Evolutionary conservation across 2,888 invertebrate genomes (phyloP), one percentile per base, ranked within the genome.

Genomic region (Druceiella hillmani): DNA sequence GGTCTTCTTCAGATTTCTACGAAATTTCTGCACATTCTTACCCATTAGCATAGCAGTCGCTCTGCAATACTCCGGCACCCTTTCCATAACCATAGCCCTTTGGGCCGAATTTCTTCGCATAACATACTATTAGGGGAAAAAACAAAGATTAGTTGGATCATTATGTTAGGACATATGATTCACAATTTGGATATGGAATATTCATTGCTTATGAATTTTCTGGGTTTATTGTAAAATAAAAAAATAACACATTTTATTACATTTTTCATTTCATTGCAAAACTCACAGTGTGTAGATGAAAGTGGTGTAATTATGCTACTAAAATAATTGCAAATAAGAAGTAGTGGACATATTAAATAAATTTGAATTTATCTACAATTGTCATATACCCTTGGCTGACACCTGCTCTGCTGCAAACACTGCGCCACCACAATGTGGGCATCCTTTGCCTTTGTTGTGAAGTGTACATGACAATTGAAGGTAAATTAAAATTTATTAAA

Each of bases 71-170:
- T 62, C 92, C 92, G 62, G 88, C 91, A 61, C 98, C 97, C 74
- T 91, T 90, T 58, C 97, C 97, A 70, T 91, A 95, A 58, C 94
- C 95, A 69, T 94, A 94, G 67, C 92, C 92, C 75, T 90, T 94
- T 57, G 95, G 95, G 57, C 97, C 97, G 74, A 90, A 95, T 78
- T 84, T 89, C 80, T 93, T 91, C 63, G 84, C 90, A 76, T 98
- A 95, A 80, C 97, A 97, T 60, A 87, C 88, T 89, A 67, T 40
- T 63, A 62, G 64, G 54, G 31, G 34, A 61, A 61, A 63, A 43
- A 64, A 64, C 51, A 58, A 49, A 17, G 17, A 9, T 22, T 10
- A 24, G 12, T 11, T 36, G 36, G 10, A 16, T 17, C 32, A 31
- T 28, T 36, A 26, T 24, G 27, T n/a, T 17, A 25, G 38, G 38